Base-by-base conservation (phyloP, 2,888 invertebrate species). In the Lingula anatina region DNA sequence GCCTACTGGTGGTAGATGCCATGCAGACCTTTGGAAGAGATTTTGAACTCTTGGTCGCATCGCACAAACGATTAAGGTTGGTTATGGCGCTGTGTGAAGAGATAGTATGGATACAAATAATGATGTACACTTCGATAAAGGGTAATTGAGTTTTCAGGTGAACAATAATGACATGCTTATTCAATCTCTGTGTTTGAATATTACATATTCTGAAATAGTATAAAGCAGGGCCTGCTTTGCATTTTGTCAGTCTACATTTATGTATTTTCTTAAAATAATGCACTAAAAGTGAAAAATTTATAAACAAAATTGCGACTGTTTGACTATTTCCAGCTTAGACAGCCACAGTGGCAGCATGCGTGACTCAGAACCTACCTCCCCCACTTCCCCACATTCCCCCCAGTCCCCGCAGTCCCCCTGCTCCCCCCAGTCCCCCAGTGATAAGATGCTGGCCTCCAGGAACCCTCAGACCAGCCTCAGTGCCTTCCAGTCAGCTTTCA, bases 1-100 rank as follows among this genome's bases (percentile, higher is more conserved):
- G 93, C 65, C 81, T 96, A 61, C 81, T 96, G 49, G 79, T 96
- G 47, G 95, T 92, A 2, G 96, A 96, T 80, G 95, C 95, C 44
- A 81, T 95, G 73, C 95, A 96, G 79, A 91, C 91, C 18, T 92
- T 90, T 77, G 95, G 96, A 0, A 88, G 88, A 0, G 95, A 96
- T 81, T 96, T 93, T 80, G 95, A 95, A 76, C 81, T 96, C 45
- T 82, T 96, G 7, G 86, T 94, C 18, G 95, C 95, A 26, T 94
- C 93, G 73, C 95, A 96, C 77, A 89, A 89, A 70, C 91, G 93
- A 76, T 89, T 95, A 24, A 89, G 90, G 89, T 88, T n/a, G n/a
- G n/a, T n/a, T n/a, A n/a, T n/a, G n/a, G n/a, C n/a, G n/a, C n/a
- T n/a, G n/a, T n/a, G n/a, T n/a, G n/a, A n/a, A n/a, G n/a, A n/a